phyloP scores from a whole-genome alignment of 2,113 vertebrate species.

The Phalacrocorax pelagicus region DNA sequence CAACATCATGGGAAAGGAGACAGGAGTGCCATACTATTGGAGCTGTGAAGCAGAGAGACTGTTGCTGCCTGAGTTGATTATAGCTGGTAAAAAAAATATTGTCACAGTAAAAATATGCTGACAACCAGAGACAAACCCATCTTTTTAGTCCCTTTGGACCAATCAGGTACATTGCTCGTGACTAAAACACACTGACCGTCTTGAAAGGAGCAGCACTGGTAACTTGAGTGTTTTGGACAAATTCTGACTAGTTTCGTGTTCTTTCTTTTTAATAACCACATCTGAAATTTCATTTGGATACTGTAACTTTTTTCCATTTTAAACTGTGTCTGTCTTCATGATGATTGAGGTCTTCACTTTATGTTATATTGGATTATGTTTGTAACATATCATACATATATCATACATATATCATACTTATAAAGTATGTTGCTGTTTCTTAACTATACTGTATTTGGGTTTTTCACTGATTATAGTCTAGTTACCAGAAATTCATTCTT shows the following conservation, averaged over 20 bases:
- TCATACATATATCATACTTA: too few species aligned
- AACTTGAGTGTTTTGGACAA: neutral
- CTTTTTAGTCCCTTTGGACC: neutral
- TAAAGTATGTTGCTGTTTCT: neutral
- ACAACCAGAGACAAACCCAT: constrained; percentile 2
- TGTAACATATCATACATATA: neutral
- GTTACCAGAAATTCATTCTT: neutral
- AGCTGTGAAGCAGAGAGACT: constrained; percentile 12
- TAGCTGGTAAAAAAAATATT: neutral
- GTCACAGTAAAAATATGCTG: constrained; percentile 24
- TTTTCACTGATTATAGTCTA: neutral
- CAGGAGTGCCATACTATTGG: neutral
- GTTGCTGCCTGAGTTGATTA: constrained; percentile 22
- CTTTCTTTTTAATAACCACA: neutral
- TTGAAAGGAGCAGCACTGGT: neutral
- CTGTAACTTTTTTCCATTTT: neutral
- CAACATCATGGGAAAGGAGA: constrained; percentile 10
- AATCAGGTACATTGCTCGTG: neutral
- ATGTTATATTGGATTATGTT: neutral
- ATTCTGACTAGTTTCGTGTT: neutral
- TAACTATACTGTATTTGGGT: neutral
- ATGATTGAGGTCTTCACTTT: constrained; percentile 5
- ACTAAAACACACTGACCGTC: neutral
- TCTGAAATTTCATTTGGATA: neutral
- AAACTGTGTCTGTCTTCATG: neutral